Conservation (phyloP, 2,797 vertebrate genomes). For the Arnoldichthys spilopterus region DNA sequence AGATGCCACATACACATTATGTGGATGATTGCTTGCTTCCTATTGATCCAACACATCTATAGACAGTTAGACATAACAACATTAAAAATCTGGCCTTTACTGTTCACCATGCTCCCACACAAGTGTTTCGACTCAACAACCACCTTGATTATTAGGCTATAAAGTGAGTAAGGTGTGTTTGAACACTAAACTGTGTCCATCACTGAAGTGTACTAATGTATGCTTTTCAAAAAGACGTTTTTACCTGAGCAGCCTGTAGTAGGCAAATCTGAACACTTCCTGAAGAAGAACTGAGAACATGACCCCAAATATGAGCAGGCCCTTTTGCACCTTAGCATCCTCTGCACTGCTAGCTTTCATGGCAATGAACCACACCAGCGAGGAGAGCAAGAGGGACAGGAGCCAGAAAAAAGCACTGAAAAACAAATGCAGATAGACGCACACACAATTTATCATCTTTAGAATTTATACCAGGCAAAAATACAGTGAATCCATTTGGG, state of each 20-base stretch:
- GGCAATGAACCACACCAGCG: slow-evolving; percentile 80
- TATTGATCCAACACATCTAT: no score
- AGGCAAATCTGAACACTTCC: slow-evolving; percentile 79
- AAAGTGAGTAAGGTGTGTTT: not conserved
- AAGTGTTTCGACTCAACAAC: no score
- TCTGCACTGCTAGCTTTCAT: slow-evolving; percentile 68
- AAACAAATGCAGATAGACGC: not conserved
- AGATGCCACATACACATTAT: no score
- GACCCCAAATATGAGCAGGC: slow-evolving; percentile 76
- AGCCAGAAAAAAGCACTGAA: slow-evolving; percentile 82
- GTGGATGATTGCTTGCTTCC: no score
- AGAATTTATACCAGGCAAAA: not conserved
- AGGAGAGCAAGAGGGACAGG: slow-evolving; percentile 77
- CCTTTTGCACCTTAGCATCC: slow-evolving; percentile 67
- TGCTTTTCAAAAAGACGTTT: not conserved
- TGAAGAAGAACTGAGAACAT: slow-evolving; percentile 79
- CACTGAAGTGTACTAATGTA: not conserved
- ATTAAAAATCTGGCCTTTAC: no score
- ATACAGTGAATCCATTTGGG: not conserved
- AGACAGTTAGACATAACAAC: no score
- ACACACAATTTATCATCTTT: not conserved
- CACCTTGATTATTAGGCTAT: not conserved
- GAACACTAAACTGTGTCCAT: not conserved
- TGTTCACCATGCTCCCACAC: no score
- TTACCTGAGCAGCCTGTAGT: slow-evolving; percentile 81